Evolutionary conservation across 2,888 invertebrate species (phyloP), one percentile per base, ranked within the genome.

Genomic region (Anthrax anthrax): DNA sequence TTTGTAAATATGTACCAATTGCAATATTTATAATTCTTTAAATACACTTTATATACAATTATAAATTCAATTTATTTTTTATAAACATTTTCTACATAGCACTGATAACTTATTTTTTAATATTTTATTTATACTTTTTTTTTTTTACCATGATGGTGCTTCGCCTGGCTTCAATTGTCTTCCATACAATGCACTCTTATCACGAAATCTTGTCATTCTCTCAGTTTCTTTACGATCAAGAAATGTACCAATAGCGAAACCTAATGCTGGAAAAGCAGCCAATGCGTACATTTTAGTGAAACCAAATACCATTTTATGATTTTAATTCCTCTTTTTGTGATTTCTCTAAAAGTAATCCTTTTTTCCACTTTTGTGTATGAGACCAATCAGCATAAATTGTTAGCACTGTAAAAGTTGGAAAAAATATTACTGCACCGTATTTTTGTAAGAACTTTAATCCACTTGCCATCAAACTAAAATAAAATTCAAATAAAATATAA

Each of bases 101-200:
- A 23, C 23, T 6, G 23, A n/a, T n/a, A n/a, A n/a, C n/a, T n/a
- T n/a, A n/a, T n/a, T 23, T 23, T 23, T 23, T 23, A 23, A 6
- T 23, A 6, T 23, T 23, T 8, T 8, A 23, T 6, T 23, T 23
- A 23, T 23, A 23, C 3, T 12, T 27, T 27, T 10, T 18, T 4
- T 37, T 8, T 37, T 37, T 37, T 57, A 67, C 89, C 88, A 89
- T 13, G 82, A 76, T 47, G 87, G 88, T 55, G 71, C 60, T 50
- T 81, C 79, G 9, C 78, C 82, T 52, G 76, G 74, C 54, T 77
- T 76, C 2, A 78, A 68, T 37, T 61, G 67, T 48, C 81, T 73
- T 18, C 83, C 84, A 60, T 80, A 90, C 37, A 90, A 67, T 42
- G 79, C 76, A 58, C 87, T 87, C 62, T 82, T 87, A 60, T 90